Evolutionary conservation across 2,113 vertebrate genomes (phyloP), one percentile per base, ranked within the genome.

Genomic region (Halichoerus grypus): DNA sequence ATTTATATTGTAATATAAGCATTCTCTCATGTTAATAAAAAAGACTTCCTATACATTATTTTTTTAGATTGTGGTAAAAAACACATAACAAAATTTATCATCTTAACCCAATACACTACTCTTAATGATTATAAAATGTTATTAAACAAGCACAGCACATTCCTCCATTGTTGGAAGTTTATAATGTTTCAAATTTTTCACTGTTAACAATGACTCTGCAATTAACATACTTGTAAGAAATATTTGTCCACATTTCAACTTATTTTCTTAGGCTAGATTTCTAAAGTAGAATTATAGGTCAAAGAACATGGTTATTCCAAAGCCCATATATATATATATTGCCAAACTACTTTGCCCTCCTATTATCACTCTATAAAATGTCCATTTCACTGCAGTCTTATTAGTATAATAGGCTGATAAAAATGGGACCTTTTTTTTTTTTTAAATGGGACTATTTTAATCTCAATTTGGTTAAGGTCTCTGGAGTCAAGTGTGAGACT

Each of bases 171-270:
- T 33, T 65, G 10, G 31, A 86, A 85, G 59, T 59, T 14, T 93
- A 39, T 26, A 91, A 33, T 91, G 59, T 63, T 93, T 89, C 53
- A 39, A 39, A 55, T 33, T 94, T 91, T 94, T 72, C 53, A 57
- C 18, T 59, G 21, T 85, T 80, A 74, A 65, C 69, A 88, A 39
- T 53, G 16, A 55, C n/a, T 42, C 42, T 79, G 28, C 2, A 92
- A 8, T 63, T 22, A 59, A 83, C 19, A 88, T 26, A 49, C 13
- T 77, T 69, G 42, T 93, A 31, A 82, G 82, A 94, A 80, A 28
- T 81, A 53, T 67, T 82, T 91, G 8, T 79, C n/a, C 24, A 63
- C 21, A 90, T 82, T 89, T 93, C 72, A 76, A 87, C 39, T 69
- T 72, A 51, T 55, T 67, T 89, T 51, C 53, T 79, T 63, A 46